phyloP scores from a whole-genome alignment of 2,888 invertebrate species.

The Cotesia congregata region DNA sequence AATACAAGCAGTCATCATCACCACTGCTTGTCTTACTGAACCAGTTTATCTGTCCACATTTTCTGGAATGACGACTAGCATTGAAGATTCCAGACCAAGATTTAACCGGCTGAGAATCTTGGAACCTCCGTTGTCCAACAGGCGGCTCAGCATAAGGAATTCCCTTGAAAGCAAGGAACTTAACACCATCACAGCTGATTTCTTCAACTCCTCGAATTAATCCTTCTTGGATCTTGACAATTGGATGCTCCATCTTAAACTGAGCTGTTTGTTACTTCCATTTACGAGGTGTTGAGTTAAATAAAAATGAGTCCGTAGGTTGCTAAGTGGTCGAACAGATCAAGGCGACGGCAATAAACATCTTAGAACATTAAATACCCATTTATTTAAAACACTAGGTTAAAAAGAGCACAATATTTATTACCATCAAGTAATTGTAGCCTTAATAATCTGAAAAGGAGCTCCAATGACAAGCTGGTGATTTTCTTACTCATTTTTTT shows the following conservation, averaged over 20 bases:
- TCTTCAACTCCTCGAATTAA: constrained; percentile 47
- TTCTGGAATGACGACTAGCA: constrained; percentile 53
- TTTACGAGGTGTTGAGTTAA: too few relatives aligned
- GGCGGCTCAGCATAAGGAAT: constrained; percentile 54
- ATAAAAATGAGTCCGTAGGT: too few relatives aligned
- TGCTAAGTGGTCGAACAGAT: too few relatives aligned
- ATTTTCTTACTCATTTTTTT: too few relatives aligned
- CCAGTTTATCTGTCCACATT: constrained; percentile 48
- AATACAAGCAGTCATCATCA: constrained; percentile 48
- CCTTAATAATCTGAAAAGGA: too few relatives aligned
- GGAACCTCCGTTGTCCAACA: constrained; percentile 49
- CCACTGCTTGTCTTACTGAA: constrained; percentile 40
- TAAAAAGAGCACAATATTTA: too few relatives aligned
- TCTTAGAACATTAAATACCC: too few relatives aligned
- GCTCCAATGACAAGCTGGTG: too few relatives aligned
- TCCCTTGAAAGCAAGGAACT: constrained; percentile 49
- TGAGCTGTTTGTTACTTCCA: too few relatives aligned
- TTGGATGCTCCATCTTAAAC: constrained; percentile 7
- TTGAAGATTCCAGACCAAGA: constrained; percentile 57
- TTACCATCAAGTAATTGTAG: too few relatives aligned
- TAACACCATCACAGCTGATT: constrained; percentile 38
- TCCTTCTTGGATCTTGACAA: constrained; percentile 42
- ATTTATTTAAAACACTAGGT: too few relatives aligned
- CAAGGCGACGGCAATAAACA: too few relatives aligned
- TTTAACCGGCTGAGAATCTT: constrained; percentile 59